Base-by-base conservation (phyloP, 2,113 vertebrate genomes). In the Pogonocichla stellata region DNA sequence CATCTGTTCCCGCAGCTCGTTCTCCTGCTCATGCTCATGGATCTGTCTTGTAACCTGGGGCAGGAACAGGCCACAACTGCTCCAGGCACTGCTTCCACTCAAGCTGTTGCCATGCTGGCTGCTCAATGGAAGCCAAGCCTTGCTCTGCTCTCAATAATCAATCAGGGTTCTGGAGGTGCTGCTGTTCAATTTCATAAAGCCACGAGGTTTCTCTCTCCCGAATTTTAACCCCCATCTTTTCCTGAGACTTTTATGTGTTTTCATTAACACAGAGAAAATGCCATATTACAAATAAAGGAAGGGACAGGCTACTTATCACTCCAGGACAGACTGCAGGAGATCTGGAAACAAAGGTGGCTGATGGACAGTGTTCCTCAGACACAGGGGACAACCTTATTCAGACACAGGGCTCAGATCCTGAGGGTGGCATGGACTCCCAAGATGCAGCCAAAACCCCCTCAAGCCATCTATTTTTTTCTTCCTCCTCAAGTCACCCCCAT, bases 11-110 rank as follows among this genome's bases (percentile, higher is more conserved):
- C 99, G 99, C 97, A 99, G 98, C 98, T 99, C 99, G 97, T 99
- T 99, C 97, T 99, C 99, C 98, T 99, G 99, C 99, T 99, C 99
- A 98, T 99, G 99, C 97, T 99, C 99, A 92, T 99, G 99, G 98
- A 99, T 99, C 98, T 99, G 99, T 96, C 99, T 99, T 98, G 99
- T 99, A 98, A 99, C 99, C 99, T 99, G 97, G 5, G 62, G 1
- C 47, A 58, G 80, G 36, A 43, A 88, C 67, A 71, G 45, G 42
- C 77, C 75, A 66, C 31, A 61, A 38, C 10, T 33, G 79, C 84
- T 75, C 48, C 28, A 1, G 20, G 43, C 43, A 20, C 2, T 45
- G 43, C 43, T 45, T 45, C 43, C 43, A 45, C 43, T 45, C 43
- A 45, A 45, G 28, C 40, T 15, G 19, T 5, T 26, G 12, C 34